Evolutionary conservation across 2,888 invertebrate species (phyloP), one percentile per base, ranked within the genome.

Genomic region (Drosophila pullipes): DNA sequence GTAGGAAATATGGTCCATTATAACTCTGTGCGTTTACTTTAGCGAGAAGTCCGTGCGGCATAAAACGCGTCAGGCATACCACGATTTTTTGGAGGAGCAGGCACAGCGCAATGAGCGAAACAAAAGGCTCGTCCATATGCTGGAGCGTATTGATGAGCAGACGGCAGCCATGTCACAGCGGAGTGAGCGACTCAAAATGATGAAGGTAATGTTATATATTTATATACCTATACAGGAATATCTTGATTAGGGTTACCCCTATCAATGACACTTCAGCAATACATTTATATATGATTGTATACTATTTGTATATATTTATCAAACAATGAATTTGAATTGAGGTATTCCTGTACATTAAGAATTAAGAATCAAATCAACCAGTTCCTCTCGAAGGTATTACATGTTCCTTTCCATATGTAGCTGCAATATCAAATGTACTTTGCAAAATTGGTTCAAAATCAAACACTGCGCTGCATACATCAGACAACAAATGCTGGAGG

Each of bases 141-240:
- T 96, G 81, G 95, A 95, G 82, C 94, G 94, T 33, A 94, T 95
- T 69, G 95, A 95, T 91, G 94, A 93, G 76, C 94, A 95, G 77
- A 94, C 95, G 31, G 93, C 94, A 37, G 92, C 94, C 79, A 93
- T 95, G 89, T 94, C 94, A 30, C 94, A 95, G 2, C 95, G 95
- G 92, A 95, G 95, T 33, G 95, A 95, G 82, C 93, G 95, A 68
- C 94, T 95, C 35, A 94, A 94, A 91, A 92, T 93, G 89, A 93
- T 95, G 89, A 94, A 94, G 92, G 95, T 95, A 47, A 79, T 91
- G 92, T 84, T 33, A 13, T 1, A 25, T 25, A 16, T 7, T 31
- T 31, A 25, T 47, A 13, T 13, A 47, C 35, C 1, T 25, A 11
- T 55, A 37, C 18, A 37, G 55, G 37, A 55, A 55, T 37, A 35